A percentile compares a stretch with the other conserved stretches of the same genome.
Evolutionary conservation across 1,140 invertebrate genomes (phyloP).

Genomic region (Sycophila sp.): DNA sequence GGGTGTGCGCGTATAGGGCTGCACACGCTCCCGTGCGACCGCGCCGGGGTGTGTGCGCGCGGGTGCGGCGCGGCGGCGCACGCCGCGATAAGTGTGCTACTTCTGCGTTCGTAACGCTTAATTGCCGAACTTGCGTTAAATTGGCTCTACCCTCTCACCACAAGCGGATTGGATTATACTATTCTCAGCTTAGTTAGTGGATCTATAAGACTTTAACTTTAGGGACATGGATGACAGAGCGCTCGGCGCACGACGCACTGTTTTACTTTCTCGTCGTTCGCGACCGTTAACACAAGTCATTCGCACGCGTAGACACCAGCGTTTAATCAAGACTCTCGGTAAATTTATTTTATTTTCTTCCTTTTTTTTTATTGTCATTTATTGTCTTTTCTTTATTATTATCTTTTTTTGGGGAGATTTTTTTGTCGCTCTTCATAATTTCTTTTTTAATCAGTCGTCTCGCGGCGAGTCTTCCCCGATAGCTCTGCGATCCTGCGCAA

Average conservation of each 20-base stretch:
- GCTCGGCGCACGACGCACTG: no score
- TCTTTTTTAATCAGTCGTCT: no score
- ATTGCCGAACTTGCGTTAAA: slow-evolving; percentile 58
- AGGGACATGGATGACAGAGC: slow-evolving; percentile 47
- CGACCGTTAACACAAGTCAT: no score
- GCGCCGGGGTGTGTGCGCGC: no score
- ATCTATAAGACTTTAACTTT: slow-evolving; percentile 52
- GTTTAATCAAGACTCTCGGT: no score
- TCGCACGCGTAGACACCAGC: slow-evolving; percentile 7
- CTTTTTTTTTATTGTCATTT: neutral
- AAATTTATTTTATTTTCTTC: neutral
- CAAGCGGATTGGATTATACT: slow-evolving; percentile 61
- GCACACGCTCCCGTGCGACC: no score
- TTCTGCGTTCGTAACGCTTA: slow-evolving; percentile 48
- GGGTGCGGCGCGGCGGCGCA: neutral
- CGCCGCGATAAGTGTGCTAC: slow-evolving; percentile 5
- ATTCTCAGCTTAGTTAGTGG: slow-evolving; percentile 54
- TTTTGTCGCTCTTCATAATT: no score
- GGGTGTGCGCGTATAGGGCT: no score
- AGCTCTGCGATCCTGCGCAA: slow-evolving; percentile 5
- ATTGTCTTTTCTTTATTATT: neutral
- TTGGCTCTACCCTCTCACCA: slow-evolving; percentile 64
- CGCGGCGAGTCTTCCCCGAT: neutral
- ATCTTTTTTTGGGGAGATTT: no score
- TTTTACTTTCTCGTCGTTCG: slow-evolving; percentile 38